Conservation (phyloP, 2,113 vertebrate species). For the Neolamprologus modestus region DNA sequence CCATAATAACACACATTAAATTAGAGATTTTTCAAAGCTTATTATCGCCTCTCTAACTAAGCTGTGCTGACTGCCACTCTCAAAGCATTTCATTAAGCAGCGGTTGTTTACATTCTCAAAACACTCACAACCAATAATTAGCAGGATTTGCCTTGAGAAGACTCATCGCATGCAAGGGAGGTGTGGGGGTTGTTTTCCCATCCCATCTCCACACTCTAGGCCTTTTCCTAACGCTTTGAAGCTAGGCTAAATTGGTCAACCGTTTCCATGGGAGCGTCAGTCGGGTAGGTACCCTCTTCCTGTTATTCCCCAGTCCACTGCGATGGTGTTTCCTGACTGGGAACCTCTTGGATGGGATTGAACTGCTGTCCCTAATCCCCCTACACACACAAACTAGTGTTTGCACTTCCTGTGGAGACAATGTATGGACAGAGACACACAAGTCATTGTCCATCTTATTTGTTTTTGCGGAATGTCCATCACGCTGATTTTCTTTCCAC, state of each 20-base stretch:
- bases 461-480: conserved; percentile 2
- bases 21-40: conserved; percentile 7
- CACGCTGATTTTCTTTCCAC: not conserved
- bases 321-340: conserved; percentile 35
- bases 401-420: not conserved
- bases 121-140: conserved; percentile 36
- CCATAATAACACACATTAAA: conserved; percentile 21
- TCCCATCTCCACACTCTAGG: not conserved
- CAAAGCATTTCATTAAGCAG: conserved; percentile 24
- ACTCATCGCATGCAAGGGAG: conserved; percentile 11
- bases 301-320: conserved; percentile 49
- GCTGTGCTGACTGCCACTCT: not conserved
- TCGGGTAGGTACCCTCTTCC: conserved; percentile 56
- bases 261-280: conserved; percentile 5
- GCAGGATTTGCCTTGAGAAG: conserved; percentile 9
- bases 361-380: not conserved
- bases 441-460: not conserved
- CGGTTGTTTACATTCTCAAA: conserved; percentile 8
- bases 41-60: conserved; percentile 24
- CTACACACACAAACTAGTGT: not conserved
- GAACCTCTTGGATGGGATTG: conserved; percentile 9
- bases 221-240: conserved; percentile 31
- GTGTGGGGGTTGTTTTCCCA: not conserved
- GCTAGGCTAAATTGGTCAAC: not conserved
- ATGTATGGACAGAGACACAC: not conserved